These are phyloP conservation scores for Tetropium fuscum DNA, from an alignment of 2,888 invertebrate genomes.

Conservation along the genomic window DNA sequence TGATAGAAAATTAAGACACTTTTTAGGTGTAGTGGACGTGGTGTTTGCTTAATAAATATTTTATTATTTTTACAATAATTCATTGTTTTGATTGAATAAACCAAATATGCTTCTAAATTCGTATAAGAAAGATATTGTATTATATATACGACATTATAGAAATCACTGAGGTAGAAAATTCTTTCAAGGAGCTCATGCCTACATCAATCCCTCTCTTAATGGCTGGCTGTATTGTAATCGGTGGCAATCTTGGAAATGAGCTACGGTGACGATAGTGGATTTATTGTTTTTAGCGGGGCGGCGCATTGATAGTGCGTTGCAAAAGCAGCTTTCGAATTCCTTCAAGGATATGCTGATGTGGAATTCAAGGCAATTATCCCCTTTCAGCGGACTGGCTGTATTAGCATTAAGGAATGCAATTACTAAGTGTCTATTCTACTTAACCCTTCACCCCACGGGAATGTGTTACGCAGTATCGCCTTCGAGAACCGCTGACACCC, in stretches of 20 bases:
- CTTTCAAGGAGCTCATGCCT: neutral
- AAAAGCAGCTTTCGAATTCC: conserved; percentile 41
- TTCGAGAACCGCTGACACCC: conserved; percentile 14
- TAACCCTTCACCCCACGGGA: conserved; percentile 50
- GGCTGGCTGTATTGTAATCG: conserved; percentile 21
- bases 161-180: conserved; percentile 16
- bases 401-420: conserved; percentile 63
- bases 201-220: conserved; percentile 8
- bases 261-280: conserved; percentile 28
- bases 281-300: conserved; percentile 28
- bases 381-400: conserved; percentile 58
- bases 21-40: too few relatives aligned
- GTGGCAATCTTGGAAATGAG: conserved; percentile 17
- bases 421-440: conserved; percentile 60
- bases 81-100: neutral
- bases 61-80: neutral
- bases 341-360: conserved; percentile 57
- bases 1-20: too few relatives aligned
- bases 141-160: neutral
- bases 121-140: neutral
- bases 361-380: conserved; percentile 61
- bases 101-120: neutral
- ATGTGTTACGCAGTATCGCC: conserved; percentile 24
- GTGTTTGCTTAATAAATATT: neutral
- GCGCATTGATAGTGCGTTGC: conserved; percentile 24